These are phyloP conservation scores for Natator depressus DNA, from an alignment of 2,113 vertebrate species.

Conservation along the genomic window DNA sequence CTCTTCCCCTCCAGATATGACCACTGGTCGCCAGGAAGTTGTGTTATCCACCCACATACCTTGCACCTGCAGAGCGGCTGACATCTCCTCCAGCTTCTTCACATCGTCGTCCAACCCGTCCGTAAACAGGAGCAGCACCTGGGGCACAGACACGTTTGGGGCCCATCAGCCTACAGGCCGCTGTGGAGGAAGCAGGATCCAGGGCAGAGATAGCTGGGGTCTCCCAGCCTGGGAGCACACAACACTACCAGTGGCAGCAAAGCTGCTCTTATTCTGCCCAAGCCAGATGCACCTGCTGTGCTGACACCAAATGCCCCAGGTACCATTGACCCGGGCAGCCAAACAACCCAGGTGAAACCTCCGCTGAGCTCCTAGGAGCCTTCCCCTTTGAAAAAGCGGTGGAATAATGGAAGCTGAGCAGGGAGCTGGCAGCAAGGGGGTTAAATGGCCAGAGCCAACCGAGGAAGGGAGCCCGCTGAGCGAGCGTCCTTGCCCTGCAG, in stretches of 20 bases:
- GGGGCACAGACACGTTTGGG: fast-evolving
- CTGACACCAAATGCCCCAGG: not conserved
- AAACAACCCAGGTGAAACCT: not conserved
- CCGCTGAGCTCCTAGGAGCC: not conserved
- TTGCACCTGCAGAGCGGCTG: not conserved
- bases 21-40: no score
- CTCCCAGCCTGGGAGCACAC: not conserved
- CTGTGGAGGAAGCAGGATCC: not conserved
- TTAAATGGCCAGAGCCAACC: not conserved
- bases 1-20: not conserved
- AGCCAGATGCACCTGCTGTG: not conserved
- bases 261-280: not conserved
- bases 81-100: not conserved
- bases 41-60: not conserved
- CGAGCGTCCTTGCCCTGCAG: not conserved
- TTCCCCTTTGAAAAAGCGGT: not conserved
- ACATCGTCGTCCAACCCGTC: not conserved
- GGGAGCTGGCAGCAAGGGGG: not conserved
- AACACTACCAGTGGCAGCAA: no score
- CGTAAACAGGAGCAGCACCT: conserved; percentile 7
- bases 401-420: not conserved
- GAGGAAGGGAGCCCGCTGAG: not conserved
- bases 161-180: not conserved
- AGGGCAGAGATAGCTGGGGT: fast-evolving
- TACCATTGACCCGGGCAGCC: not conserved